Evolutionary conservation across 2,888 invertebrate genomes (phyloP), one percentile per base, ranked within the genome.

Genomic region (Lasioglossum figueresi): DNA sequence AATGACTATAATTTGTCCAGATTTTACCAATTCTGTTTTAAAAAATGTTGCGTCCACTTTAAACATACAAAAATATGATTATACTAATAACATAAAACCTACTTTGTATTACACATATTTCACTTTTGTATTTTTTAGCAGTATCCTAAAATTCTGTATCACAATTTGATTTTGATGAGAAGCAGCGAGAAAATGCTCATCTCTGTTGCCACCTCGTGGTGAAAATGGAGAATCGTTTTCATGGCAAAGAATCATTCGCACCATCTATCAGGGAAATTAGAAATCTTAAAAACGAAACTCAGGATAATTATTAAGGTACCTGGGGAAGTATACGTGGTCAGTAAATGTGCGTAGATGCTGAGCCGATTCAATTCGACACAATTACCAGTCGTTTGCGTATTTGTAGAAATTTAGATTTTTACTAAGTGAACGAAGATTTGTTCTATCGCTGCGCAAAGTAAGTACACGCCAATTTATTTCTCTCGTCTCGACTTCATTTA

Each of bases 281-380:
- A 37, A 88, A 83, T 78, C 70, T 76, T 43, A 76, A 84, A 88
- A 83, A 83, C 79, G 85, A 84, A 79, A 87, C 76, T 84, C 88
- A 74, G 77, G 43, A 70, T 77, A 83, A 88, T 89, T 88, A 88
- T 84, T 79, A 79, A 78, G 68, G 68, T 84, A 88, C 56, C 40
- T 86, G 68, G 31, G 34, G n/a, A 80, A 85, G 76, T 82, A 82
- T 87, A 89, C 86, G 88, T 89, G 83, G 85, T 73, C 74, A 80
- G 79, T 76, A 77, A 76, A 77, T 75, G 79, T 72, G 59, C 68
- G 77, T 81, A 66, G 79, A 80, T 78, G 74, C 34, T 40, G 72
- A 52, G 66, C n/a, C 56, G 66, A 48, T 48, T 72, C 8, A 76
- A 76, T 66, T 76, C 52, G 23, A 43, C 23, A 23, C 48, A 70